Evolutionary conservation across 1,140 invertebrate species (phyloP), one percentile per base, ranked within the genome.

Genomic region (Olivierus martensii): DNA sequence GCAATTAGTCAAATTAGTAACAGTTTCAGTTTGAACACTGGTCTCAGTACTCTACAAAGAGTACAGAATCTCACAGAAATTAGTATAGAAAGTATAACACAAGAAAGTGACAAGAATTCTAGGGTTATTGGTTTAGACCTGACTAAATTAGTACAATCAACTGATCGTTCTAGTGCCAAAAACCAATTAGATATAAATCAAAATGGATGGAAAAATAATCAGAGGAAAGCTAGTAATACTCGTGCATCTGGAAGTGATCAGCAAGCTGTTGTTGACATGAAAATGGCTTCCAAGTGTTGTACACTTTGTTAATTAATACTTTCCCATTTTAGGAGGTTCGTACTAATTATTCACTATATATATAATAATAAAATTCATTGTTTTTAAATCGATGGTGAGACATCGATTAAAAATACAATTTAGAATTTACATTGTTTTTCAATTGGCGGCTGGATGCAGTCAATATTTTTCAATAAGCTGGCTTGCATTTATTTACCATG

Each of bases 241-340:
- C 48, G 49, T 18, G 39, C 14, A 41, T 43, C 41, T 11, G 41
- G 47, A 34, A 43, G 44, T 39, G 28, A 22, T 17, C 46, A 57
- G 34, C 51, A 57, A 42, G 51, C 51, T 22, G 51, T 55, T 50
- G 50, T 52, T 36, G 57, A 58, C 45, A 52, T 58, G 49, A 58
- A 58, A 51, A 36, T 58, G 50, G 52, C 57, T 49, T 58, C 57
- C 37, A 55, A 55, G 43, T 58, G 57, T 55, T 58, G 57, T 39
- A 55, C 46, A 37, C 46, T 58, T 14, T 58, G 57, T 53, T 58
- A 58, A 58, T 48, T 22, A 17, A 18, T 22, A 17, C 4, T 43
- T 22, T 22, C 9, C 9, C 41, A 28, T 28, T 9, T 28, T 28
- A 28, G 28, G 28, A 28, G 28, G 28, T 28, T 28, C 28, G 9